Percentiles rank a stretch among this genome's conserved stretches.
Conservation (phyloP, 2,797 vertebrate species). For the Denticeps clupeoides region DNA sequence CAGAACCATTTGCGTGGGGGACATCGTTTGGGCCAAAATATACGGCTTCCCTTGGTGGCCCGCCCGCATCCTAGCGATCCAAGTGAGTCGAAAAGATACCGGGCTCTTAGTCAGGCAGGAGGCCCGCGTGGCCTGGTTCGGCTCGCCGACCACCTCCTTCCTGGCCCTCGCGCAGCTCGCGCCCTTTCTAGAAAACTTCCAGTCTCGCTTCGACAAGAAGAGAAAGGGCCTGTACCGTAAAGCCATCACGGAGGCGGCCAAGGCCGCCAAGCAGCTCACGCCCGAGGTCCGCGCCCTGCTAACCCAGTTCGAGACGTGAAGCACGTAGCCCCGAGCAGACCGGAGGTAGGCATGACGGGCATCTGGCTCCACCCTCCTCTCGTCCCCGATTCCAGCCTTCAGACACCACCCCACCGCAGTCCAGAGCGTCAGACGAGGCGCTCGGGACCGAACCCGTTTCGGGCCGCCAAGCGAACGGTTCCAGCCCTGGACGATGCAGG, state of each 20-base stretch:
- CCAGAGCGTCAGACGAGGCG: slow-evolving; percentile 18
- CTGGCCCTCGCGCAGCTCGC: slow-evolving; percentile 84
- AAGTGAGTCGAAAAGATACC: slow-evolving; percentile 81
- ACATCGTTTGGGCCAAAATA: slow-evolving; percentile 99
- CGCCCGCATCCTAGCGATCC: slow-evolving; percentile 84
- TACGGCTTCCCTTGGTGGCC: slow-evolving; percentile 99
- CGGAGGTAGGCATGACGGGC: slow-evolving; percentile 31
- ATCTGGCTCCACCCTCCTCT: slow-evolving; percentile 8
- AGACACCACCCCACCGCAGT: slow-evolving; percentile 17
- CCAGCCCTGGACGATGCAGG: not conserved
- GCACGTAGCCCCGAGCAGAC: slow-evolving; percentile 15
- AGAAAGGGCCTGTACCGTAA: slow-evolving; percentile 96
- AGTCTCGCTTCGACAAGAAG: slow-evolving; percentile 94
- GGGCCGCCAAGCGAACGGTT: not conserved
- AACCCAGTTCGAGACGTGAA: slow-evolving; percentile 96
- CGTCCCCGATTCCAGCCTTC: slow-evolving; percentile 12
- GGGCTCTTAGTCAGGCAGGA: slow-evolving; percentile 86
- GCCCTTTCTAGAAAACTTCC: slow-evolving; percentile 96
- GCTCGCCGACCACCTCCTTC: slow-evolving; percentile 93
- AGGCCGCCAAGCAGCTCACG: slow-evolving; percentile 91
- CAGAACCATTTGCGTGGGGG: slow-evolving; percentile 87
- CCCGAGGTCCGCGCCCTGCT: slow-evolving; percentile 92
- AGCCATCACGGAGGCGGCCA: slow-evolving; percentile 91
- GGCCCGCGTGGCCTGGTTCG: slow-evolving; percentile 92
- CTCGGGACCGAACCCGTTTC: slow-evolving; percentile 17